Evolutionary conservation across 2,113 vertebrate species (phyloP).

Genomic region (Pygathrix nemaeus): DNA sequence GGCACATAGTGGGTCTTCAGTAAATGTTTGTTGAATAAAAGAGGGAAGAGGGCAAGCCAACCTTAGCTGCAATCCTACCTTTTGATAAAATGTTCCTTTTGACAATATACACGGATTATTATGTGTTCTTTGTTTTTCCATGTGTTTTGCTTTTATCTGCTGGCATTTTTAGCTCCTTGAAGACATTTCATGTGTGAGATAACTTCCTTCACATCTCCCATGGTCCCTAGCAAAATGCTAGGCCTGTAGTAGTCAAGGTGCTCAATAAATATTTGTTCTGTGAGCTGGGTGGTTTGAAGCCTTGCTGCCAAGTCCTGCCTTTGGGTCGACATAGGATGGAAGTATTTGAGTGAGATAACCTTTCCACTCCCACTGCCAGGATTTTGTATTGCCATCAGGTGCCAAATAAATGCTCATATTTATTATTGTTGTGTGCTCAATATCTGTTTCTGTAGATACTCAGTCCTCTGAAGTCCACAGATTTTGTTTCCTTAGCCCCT

Average conservation of each 20-base stretch:
- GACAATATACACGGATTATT: background rate
- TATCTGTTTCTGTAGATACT: background rate
- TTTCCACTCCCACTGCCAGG: constrained; percentile 71
- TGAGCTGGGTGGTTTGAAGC: background rate
- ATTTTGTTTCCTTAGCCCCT: background rate
- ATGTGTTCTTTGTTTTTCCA: background rate
- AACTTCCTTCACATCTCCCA: background rate
- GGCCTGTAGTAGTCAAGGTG: constrained; percentile 44
- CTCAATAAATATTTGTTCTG: background rate
- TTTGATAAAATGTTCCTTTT: background rate
- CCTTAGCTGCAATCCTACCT: background rate
- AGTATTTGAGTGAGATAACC: background rate
- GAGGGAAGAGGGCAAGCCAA: background rate
- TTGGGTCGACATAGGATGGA: background rate
- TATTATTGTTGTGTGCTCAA: background rate
- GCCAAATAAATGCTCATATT: constrained; percentile 83
- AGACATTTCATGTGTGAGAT: background rate
- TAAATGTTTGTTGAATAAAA: background rate
- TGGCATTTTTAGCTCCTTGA: background rate
- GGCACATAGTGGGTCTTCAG: background rate
- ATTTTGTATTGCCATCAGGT: constrained; percentile 76
- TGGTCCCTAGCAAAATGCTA: background rate
- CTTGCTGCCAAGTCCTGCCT: background rate
- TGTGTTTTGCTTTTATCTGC: background rate
- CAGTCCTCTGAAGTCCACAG: accelerated